Conservation (phyloP, 1,140 invertebrate genomes). For the Meloidogyne hapla region DNA sequence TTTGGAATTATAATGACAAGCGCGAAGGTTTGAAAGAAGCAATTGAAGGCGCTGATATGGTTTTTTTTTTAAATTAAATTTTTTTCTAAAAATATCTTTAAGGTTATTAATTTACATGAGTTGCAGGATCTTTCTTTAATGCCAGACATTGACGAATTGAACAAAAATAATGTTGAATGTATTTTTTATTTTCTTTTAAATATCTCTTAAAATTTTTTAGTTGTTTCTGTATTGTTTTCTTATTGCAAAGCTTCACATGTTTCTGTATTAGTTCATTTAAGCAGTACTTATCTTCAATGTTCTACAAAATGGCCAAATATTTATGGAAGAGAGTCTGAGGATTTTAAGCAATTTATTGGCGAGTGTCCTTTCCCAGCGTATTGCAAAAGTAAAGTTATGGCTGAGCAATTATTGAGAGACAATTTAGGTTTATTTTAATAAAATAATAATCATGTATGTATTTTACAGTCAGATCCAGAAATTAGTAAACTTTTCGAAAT, state of each 20-base stretch:
- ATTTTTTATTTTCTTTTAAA: neutral
- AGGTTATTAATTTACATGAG: conserved; percentile 49
- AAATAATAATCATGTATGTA: too few relatives aligned
- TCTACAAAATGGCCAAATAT: conserved; percentile 50
- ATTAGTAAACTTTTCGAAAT: too few relatives aligned
- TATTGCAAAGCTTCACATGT: conserved; percentile 22
- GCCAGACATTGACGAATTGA: conserved; percentile 25
- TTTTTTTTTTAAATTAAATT: conserved; percentile 8
- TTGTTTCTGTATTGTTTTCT: conserved; percentile 32
- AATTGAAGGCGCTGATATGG: conserved; percentile 29
- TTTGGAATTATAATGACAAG: conserved; percentile 25
- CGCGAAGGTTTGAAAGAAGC: conserved; percentile 9
- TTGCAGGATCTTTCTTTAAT: conserved; percentile 36
- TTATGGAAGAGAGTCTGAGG: conserved; percentile 32
- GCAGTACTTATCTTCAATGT: conserved; percentile 43
- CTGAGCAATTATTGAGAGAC: conserved; percentile 38
- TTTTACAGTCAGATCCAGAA: too few relatives aligned
- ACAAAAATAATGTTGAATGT: conserved; percentile 52
- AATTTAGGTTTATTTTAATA: neutral
- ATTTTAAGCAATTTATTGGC: conserved; percentile 15
- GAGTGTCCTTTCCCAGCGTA: conserved; percentile 42
- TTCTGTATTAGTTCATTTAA: conserved; percentile 38
- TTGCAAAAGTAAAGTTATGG: conserved; percentile 43
- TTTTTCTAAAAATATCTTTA: conserved; percentile 14
- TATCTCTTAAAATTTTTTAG: conserved; percentile 33